Evolutionary conservation across 2,888 invertebrate genomes (phyloP).

Genomic region (Spisula subtruncata): DNA sequence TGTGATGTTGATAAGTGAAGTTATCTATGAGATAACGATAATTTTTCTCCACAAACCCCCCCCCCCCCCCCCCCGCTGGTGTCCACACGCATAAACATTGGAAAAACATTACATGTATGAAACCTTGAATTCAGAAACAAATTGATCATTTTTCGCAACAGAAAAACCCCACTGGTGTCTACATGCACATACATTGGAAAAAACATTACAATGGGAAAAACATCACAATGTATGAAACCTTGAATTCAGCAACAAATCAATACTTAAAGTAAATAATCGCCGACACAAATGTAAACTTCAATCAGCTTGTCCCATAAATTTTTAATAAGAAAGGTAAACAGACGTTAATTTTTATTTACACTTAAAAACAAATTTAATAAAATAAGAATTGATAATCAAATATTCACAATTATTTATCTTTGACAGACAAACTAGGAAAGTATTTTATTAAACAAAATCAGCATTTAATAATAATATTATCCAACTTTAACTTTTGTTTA

Average conservation of each 20-base stretch:
- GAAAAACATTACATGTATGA: background rate
- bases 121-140: background rate
- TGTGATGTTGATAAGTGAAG: background rate
- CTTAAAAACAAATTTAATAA: background rate
- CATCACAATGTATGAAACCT: background rate
- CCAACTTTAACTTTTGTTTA: too few species aligned
- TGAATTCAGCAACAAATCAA: background rate
- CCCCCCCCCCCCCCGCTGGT: background rate
- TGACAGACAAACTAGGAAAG: background rate
- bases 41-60: background rate
- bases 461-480: too few species aligned
- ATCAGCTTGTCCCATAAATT: background rate
- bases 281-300: background rate
- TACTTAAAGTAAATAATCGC: background rate
- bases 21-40: background rate
- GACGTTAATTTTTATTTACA: background rate
- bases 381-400: background rate
- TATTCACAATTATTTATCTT: background rate
- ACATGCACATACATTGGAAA: background rate
- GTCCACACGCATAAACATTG: background rate
- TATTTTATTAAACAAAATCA: too few species aligned
- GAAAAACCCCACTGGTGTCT: background rate
- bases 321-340: conserved; percentile 20
- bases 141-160: too few species aligned
- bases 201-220: too few species aligned